Conservation (phyloP, 64 coral and sea anemone genomes). For the Actinia tenebrosa region DNA sequence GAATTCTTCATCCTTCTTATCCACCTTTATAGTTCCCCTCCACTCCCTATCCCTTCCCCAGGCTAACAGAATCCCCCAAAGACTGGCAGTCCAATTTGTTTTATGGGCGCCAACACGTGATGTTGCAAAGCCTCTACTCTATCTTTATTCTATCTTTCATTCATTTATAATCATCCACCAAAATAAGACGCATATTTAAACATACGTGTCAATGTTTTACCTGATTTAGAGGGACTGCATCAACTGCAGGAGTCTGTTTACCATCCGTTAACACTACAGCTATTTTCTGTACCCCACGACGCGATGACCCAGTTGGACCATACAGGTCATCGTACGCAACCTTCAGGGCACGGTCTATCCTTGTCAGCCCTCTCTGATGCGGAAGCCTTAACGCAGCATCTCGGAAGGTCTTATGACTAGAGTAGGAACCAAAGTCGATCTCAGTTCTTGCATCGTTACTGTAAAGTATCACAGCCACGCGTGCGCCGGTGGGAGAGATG, state of each 20-base stretch:
- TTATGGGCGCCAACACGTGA: too few species aligned
- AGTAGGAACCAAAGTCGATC: conserved; percentile 2
- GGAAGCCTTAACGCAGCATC: neutral
- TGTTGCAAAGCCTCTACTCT: too few species aligned
- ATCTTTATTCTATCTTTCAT: too few species aligned
- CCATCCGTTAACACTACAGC: conserved; percentile 29
- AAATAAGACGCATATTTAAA: too few species aligned
- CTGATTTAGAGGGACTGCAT: conserved; percentile 10
- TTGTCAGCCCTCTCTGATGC: neutral
- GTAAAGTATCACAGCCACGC: conserved; percentile 54
- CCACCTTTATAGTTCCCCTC: too few species aligned
- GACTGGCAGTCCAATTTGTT: too few species aligned
- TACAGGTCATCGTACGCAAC: conserved; percentile 10
- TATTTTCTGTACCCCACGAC: conserved; percentile 23
- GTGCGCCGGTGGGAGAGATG: conserved; percentile 9
- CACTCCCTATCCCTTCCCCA: too few species aligned
- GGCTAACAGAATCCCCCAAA: too few species aligned
- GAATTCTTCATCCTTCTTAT: too few species aligned
- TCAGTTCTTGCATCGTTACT: conserved; percentile 50
- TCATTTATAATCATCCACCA: too few species aligned
- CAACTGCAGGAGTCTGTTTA: conserved; percentile 26
- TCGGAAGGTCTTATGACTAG: neutral
- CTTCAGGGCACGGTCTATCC: conserved; percentile 13
- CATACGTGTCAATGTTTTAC: neutral
- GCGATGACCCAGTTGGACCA: conserved; percentile 1